A percentile compares a stretch with the other conserved stretches of the same genome.
Evolutionary conservation across 2,113 vertebrate species (phyloP).

Genomic region (Silurus meridionalis): DNA sequence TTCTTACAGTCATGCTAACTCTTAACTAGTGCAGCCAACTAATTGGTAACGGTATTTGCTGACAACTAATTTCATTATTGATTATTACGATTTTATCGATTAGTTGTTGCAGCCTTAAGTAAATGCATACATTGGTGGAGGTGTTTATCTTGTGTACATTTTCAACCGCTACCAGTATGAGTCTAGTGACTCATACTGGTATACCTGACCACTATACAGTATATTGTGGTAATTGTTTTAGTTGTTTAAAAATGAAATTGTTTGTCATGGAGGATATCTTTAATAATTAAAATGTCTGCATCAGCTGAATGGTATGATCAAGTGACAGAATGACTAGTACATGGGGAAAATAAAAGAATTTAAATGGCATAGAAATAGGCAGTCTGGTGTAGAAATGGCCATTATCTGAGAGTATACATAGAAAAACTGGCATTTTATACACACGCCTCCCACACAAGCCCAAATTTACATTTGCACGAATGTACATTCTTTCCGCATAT

Average conservation of each 20-base stretch:
- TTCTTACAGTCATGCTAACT: too few species aligned
- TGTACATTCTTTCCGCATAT: neutral
- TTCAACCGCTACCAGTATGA: constrained; percentile 7
- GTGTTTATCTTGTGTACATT: constrained; percentile 39
- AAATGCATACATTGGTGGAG: constrained; percentile 41
- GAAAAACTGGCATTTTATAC: neutral
- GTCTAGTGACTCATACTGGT: constrained; percentile 59
- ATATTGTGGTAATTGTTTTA: constrained; percentile 51
- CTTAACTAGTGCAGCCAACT: too few species aligned
- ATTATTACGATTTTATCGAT: too few species aligned
- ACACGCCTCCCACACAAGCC: constrained; percentile 12
- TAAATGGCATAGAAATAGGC: constrained; percentile 25
- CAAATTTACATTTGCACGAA: constrained; percentile 2
- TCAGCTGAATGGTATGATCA: constrained; percentile 56
- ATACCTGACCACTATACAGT: constrained; percentile 61
- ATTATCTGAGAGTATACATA: constrained; percentile 1
- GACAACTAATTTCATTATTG: too few species aligned
- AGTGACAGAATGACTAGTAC: constrained; percentile 61
- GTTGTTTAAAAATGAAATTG: constrained; percentile 64
- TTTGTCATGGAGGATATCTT: constrained; percentile 68
- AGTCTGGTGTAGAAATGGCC: constrained; percentile 39
- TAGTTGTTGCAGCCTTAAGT: too few species aligned
- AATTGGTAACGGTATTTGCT: too few species aligned
- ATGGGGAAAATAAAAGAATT: constrained; percentile 42
- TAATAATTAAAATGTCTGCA: constrained; percentile 65